Evolutionary conservation across 2,888 invertebrate genomes (phyloP).

Genomic region (Tetheella fluctuosa): DNA sequence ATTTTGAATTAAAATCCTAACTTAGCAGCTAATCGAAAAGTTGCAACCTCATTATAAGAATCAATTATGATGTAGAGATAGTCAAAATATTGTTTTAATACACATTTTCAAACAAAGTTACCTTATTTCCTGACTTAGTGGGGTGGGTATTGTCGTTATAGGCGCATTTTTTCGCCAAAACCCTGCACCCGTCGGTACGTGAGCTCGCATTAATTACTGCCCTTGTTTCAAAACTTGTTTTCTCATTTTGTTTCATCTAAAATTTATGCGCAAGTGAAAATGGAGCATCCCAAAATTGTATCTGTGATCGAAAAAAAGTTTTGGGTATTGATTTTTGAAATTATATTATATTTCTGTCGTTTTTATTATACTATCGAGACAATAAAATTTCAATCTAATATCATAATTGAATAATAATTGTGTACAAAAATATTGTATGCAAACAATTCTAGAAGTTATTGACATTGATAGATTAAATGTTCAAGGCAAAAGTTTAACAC

Average conservation of each 20-base stretch:
- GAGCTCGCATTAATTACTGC: slow-evolving; percentile 55
- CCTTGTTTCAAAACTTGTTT: slow-evolving; percentile 25
- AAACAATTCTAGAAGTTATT: no score
- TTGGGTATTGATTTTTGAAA: neutral
- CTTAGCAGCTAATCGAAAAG: neutral
- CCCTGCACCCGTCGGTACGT: slow-evolving; percentile 70
- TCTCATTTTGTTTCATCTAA: slow-evolving; percentile 23
- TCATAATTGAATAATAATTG: no score
- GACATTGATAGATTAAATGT: no score
- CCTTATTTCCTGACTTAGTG: slow-evolving; percentile 6
- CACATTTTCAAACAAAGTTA: neutral
- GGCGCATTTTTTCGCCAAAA: slow-evolving; percentile 79
- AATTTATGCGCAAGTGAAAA: slow-evolving; percentile 11
- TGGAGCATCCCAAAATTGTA: neutral
- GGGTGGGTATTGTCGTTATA: slow-evolving; percentile 40
- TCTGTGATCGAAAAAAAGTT: neutral
- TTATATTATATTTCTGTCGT: neutral
- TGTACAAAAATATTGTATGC: no score
- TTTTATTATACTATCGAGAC: neutral
- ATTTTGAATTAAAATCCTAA: neutral
- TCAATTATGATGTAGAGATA: neutral
- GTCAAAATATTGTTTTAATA: neutral
- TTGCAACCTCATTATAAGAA: neutral
- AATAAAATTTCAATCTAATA: neutral
- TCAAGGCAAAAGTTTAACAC: no score